phyloP scores from a whole-genome alignment of 2,113 vertebrate genomes.

The Cyrtonyx montezumae region DNA sequence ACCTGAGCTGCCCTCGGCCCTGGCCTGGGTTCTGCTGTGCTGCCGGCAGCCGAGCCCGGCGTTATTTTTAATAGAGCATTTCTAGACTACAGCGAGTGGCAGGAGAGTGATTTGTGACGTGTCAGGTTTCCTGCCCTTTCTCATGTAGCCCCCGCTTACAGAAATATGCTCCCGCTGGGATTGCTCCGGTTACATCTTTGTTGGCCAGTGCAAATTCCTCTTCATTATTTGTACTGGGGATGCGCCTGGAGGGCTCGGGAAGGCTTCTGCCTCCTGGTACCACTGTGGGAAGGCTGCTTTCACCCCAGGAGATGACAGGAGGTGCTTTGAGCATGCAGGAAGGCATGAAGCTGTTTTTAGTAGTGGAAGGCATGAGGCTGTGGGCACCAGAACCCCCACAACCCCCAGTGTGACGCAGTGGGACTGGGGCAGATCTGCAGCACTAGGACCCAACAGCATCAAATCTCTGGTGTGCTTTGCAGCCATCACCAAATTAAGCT shows the following conservation, averaged over 20 bases:
- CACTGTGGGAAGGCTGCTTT: background rate
- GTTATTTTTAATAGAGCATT: slow-evolving; percentile 3
- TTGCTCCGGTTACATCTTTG: background rate
- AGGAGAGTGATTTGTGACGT: slow-evolving; percentile 34
- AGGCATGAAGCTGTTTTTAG: background rate
- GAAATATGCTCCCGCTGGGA: slow-evolving; percentile 39
- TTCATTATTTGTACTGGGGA: background rate
- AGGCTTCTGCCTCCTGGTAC: background rate
- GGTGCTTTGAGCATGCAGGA: background rate
- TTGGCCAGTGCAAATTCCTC: background rate
- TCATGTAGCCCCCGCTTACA: background rate
- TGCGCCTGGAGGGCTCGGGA: background rate
- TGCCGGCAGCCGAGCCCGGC: background rate
- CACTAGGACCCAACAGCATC: rapidly evolving
- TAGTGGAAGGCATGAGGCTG: rapidly evolving
- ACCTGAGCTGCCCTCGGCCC: background rate
- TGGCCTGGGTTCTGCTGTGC: background rate
- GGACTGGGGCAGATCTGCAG: background rate
- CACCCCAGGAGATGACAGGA: background rate
- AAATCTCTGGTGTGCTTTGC: background rate
- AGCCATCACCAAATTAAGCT: background rate
- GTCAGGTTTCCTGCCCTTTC: slow-evolving; percentile 59
- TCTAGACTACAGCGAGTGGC: slow-evolving; percentile 52
- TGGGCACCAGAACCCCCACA: background rate
- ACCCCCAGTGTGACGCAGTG: rapidly evolving